Evolutionary conservation across 2,113 vertebrate genomes (phyloP), one percentile per base, ranked within the genome.

Genomic region (Oreochromis aureus): DNA sequence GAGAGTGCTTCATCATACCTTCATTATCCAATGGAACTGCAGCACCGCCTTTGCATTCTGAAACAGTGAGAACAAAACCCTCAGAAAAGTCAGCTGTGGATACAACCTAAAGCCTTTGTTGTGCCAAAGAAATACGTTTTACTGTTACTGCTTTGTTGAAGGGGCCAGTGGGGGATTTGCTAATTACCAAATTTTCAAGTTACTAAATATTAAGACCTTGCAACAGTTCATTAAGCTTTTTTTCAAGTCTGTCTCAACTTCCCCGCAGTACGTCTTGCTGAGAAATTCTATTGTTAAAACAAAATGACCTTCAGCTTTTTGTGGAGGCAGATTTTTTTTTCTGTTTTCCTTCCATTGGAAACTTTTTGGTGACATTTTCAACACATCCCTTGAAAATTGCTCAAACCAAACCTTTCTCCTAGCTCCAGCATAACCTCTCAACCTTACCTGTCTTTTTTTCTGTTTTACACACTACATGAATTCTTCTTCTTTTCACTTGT

Each of bases 141-240:
- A 12, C 73, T 51, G 44, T 55, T 79, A 76, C 27, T 48, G 51
- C 82, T 69, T 87, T 88, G 86, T 87, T 58, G 55, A 85, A 34
- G 44, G 58, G 59, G 84, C 80, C 41, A 59, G 41, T 3, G 24
- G 34, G 83, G 85, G 59, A 81, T 51, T 86, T 41, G 61, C 80
- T 89, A 90, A 90, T 93, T 89, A 79, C 39, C 7, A 87, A 32
- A 83, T 87, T 32, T 87, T 69, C 73, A 80, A 39, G 3, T 58
- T 10, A 3, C 32, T 39, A 76, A 85, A 84, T 82, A 82, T 80
- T 58, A 61, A 66, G 32, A 59, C 73, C 22, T 44, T 19, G 46
- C 30, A 58, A 44, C n/a, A 48, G 15, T 32, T 81, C 5, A 36
- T 41, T 51, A 6, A 82, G 46, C 18, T 10, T 81, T 44, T 85